Percentiles rank a stretch among this genome's conserved stretches.
These are phyloP conservation scores for Odontesthes bonariensis DNA, from an alignment of 2,113 vertebrate genomes.

Conservation along the genomic window DNA sequence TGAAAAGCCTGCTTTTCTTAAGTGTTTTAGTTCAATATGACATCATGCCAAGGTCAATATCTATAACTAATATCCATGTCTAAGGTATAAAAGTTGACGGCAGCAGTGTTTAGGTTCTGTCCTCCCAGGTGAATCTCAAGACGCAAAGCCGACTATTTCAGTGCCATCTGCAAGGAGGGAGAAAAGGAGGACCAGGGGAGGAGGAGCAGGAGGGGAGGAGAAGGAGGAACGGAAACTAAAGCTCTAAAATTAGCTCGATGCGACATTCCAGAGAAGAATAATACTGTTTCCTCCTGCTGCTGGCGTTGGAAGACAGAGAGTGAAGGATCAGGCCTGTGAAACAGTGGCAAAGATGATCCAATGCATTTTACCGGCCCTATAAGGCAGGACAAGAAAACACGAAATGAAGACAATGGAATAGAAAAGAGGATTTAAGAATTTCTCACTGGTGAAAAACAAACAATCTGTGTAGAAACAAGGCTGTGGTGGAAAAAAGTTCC, in stretches of 20 bases:
- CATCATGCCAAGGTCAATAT: too few relatives aligned
- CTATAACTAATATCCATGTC: too few relatives aligned
- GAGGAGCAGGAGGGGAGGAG: slow-evolving; percentile 59
- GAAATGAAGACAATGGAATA: not conserved
- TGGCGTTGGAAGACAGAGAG: slow-evolving; percentile 46
- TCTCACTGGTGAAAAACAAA: slow-evolving; percentile 8
- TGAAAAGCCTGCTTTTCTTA: too few relatives aligned
- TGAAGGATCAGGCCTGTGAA: slow-evolving; percentile 37
- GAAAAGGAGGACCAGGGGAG: slow-evolving; percentile 56
- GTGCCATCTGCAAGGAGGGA: slow-evolving; percentile 64
- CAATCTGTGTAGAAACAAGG: slow-evolving; percentile 10
- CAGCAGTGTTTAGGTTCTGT: slow-evolving; percentile 28
- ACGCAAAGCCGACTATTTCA: slow-evolving; percentile 72
- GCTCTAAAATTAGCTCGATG: slow-evolving; percentile 82
- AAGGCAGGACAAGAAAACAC: not conserved
- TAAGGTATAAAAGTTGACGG: not conserved
- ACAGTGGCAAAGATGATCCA: not conserved
- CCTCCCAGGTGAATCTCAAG: slow-evolving; percentile 78
- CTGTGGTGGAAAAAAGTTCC: slow-evolving; percentile 38
- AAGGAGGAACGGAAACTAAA: slow-evolving; percentile 77
- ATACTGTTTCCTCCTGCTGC: slow-evolving; percentile 74
- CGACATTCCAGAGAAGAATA: slow-evolving; percentile 84
- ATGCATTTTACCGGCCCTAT: slow-evolving; percentile 3
- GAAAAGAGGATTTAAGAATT: not conserved
- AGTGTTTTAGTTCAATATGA: too few relatives aligned